Conservation (phyloP, 2,113 vertebrate species). For the Cathartes aura region DNA sequence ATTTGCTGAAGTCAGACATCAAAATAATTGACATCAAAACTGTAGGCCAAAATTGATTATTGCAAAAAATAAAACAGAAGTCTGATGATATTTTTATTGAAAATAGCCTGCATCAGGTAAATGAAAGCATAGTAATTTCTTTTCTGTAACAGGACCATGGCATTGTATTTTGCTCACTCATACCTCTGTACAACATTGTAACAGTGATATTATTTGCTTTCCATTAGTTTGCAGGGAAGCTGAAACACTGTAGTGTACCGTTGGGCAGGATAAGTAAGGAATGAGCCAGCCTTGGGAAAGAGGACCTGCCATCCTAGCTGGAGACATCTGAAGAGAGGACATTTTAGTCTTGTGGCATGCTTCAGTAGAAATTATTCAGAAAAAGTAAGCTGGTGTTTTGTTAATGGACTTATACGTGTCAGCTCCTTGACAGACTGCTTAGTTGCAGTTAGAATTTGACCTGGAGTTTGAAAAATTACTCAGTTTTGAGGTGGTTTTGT, state of each 20-base stretch:
- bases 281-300: conserved; percentile 63
- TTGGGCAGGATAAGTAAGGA: conserved; percentile 38
- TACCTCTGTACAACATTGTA: background rate
- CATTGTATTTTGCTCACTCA: background rate
- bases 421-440: background rate
- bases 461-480: background rate
- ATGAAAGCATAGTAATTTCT: background rate
- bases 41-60: background rate
- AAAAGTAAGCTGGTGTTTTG: conserved; percentile 64
- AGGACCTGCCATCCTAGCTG: conserved; percentile 12
- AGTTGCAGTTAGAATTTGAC: background rate
- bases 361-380: conserved; percentile 54
- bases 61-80: background rate
- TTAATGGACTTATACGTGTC: background rate
- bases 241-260: background rate
- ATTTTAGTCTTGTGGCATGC: conserved; percentile 41
- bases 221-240: conserved; percentile 15
- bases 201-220: conserved; percentile 20
- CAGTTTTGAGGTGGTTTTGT: background rate
- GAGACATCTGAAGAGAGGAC: conserved; percentile 61
- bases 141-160: background rate
- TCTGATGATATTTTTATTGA: background rate
- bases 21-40: background rate
- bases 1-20: background rate
- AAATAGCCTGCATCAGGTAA: background rate